Base-by-base conservation (phyloP, 2,113 vertebrate genomes). In the Marcusenius ussheri region DNA sequence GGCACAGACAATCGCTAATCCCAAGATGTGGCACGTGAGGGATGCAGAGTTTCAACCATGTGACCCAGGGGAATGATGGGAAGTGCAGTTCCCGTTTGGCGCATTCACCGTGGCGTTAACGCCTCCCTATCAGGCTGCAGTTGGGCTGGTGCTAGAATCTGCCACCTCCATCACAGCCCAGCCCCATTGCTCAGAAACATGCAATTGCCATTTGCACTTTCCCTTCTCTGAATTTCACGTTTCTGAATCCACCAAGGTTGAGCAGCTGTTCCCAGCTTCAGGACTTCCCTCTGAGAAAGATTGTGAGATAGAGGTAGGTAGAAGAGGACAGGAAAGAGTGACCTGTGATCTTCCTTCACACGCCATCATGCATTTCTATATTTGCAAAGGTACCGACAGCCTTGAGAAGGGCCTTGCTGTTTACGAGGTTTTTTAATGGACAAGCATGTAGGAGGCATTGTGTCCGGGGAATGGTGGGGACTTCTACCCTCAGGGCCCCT, bases 161-260 rank as follows among this genome's bases (percentile, higher is more conserved):
- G 58, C 58, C 58, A 27, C 58, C 58, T 62, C 9, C 58, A 27
- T 3, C 58, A 62, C 58, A 27, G 24, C 58, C 56, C 7, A 2
- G 21, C 24, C 24, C 58, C 58, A 6, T 58, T n/a, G 56, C 19
- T 21, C 21, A 8, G 56, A 58, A 58, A 3, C 56, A 62, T 87
- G 85, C 46, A 80, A 51, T 85, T 47, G 88, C 88, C 90, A 89
- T 89, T 92, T 91, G 90, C 84, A 89, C 88, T 83, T 88, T 46
- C 58, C 83, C 46, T 35, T 53, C 88, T 88, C 45, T 88, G 70
- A 91, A 80, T 89, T 88, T 42, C 87, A 24, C 2, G 62, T 31
- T 70, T 77, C n/a, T 89, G 70, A 17, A 89, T 62, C 21, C 45
- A 51, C 21, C n/a, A 31, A 49, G n/a, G 24, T 46, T 6, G 17